Evolutionary conservation across 2,888 invertebrate species (phyloP).

Genomic region (Tanypteryx hageni): DNA sequence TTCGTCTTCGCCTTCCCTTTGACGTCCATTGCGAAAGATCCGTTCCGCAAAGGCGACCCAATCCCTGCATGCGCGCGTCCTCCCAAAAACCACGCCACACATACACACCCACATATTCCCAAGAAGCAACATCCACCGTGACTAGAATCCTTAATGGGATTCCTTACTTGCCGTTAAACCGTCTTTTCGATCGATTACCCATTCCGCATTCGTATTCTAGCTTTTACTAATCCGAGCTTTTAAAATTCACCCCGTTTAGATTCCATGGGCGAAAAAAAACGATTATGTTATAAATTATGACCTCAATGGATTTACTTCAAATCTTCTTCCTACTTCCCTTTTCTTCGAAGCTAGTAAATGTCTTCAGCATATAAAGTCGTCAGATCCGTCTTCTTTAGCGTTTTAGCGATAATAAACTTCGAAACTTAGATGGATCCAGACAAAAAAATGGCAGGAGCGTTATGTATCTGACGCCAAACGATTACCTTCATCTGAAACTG

Average conservation of each 20-base stretch:
- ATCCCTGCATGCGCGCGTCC: neutral
- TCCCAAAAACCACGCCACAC: neutral
- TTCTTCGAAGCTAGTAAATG: neutral
- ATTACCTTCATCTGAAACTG: no score
- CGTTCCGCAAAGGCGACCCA: neutral
- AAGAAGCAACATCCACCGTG: constrained; percentile 15
- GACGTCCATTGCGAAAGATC: constrained; percentile 1
- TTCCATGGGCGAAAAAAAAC: neutral
- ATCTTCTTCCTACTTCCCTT: neutral
- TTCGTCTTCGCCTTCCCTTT: neutral
- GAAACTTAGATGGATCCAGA: neutral
- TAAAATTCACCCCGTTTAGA: neutral
- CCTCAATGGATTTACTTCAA: no score
- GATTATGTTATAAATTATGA: no score
- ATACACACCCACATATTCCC: neutral
- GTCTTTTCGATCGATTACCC: neutral
- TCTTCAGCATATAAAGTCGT: neutral
- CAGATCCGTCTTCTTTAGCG: neutral
- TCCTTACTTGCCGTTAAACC: neutral
- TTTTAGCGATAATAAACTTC: neutral
- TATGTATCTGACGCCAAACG: no score
- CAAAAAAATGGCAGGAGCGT: neutral
- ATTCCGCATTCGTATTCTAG: neutral
- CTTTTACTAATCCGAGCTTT: constrained; percentile 13
- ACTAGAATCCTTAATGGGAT: neutral